These are phyloP conservation scores for Mergus octosetaceus DNA, from an alignment of 2,797 vertebrate genomes.

Conservation along the genomic window DNA sequence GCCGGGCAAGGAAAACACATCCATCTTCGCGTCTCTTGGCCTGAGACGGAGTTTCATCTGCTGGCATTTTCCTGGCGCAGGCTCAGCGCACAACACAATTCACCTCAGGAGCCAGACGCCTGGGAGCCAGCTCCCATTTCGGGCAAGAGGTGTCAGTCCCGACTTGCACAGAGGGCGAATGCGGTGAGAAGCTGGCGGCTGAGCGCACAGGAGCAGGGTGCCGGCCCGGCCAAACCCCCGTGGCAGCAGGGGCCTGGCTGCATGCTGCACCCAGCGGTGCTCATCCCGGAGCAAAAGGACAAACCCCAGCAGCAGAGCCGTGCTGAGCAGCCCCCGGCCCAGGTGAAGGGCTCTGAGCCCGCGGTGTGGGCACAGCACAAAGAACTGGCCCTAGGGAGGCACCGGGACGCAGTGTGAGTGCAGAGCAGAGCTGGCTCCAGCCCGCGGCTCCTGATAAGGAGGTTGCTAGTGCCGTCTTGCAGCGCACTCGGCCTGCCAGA, in stretches of 20 bases:
- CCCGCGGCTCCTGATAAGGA: not conserved
- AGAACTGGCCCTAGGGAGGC: not conserved
- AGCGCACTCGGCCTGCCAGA: constrained; percentile 3
- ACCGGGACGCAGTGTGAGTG: accelerated
- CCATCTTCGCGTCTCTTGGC: constrained; percentile 39
- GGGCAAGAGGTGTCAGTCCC: not conserved
- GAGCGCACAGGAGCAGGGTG: not conserved
- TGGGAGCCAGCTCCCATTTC: constrained; percentile 47
- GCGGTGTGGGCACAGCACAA: not conserved
- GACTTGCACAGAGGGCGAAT: accelerated
- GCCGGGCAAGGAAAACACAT: constrained; percentile 42
- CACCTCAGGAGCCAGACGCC: constrained; percentile 52
- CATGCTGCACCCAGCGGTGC: accelerated
- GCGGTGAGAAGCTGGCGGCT: not conserved
- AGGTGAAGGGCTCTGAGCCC: accelerated
- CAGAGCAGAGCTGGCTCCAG: not conserved
- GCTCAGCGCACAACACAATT: constrained; percentile 42
- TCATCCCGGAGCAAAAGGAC: not conserved
- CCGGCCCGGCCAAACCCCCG: not conserved
- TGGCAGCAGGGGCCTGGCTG: accelerated
- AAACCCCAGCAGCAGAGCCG: not conserved
- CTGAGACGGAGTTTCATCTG: constrained; percentile 11
- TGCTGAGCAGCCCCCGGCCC: not conserved
- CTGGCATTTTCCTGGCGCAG: constrained; percentile 50
- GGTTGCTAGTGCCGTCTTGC: constrained; percentile 37